Percentiles rank a stretch among this genome's conserved stretches.
phyloP scores from a whole-genome alignment of 92 coral and sea anemone genomes.

The Phymanthus crucifer region DNA sequence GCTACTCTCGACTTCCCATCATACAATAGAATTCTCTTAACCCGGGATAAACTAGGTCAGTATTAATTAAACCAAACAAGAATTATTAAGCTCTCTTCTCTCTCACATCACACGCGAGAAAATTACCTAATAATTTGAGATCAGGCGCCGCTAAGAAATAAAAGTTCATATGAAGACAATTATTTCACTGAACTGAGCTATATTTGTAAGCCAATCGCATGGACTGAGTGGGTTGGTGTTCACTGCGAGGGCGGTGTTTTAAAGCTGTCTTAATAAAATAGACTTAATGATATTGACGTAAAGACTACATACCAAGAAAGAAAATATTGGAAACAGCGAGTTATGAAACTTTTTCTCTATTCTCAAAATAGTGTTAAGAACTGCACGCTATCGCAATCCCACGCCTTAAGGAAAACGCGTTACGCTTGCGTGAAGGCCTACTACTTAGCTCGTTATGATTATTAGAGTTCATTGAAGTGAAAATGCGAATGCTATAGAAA shows the following conservation, averaged over 20 bases:
- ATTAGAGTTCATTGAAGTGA: too few species aligned
- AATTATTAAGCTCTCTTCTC: background rate
- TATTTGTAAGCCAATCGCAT: too few species aligned
- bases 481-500: too few species aligned
- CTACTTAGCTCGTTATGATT: too few species aligned
- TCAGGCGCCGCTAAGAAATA: too few species aligned
- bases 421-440: background rate
- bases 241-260: background rate
- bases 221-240: too few species aligned
- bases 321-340: background rate
- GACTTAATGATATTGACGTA: background rate
- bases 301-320: background rate
- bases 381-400: background rate
- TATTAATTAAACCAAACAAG: background rate
- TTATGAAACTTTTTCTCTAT: background rate
- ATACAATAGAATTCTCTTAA: conserved; percentile 1
- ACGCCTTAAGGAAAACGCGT: background rate
- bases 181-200: too few species aligned
- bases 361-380: background rate
- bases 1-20: background rate
- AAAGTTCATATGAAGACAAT: too few species aligned
- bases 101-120: background rate
- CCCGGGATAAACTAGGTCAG: background rate
- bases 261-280: background rate
- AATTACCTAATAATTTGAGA: too few species aligned